phyloP scores from a whole-genome alignment of 2,888 invertebrate genomes.

The Coenonympha arcania region DNA sequence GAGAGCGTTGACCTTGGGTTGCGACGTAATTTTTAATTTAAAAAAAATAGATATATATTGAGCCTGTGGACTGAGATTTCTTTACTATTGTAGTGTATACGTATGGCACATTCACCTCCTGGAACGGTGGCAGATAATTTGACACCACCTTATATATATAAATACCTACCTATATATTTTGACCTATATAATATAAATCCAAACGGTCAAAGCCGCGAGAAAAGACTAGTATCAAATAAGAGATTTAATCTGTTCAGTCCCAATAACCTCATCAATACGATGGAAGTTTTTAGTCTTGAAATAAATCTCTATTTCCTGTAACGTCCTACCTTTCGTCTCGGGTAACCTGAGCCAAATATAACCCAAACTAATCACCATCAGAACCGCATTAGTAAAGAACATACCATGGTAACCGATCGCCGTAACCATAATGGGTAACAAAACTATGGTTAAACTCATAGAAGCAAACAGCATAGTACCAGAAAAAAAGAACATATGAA shows the following conservation, averaged over 20 bases:
- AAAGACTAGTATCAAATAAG: background rate
- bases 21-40: too few species aligned
- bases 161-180: too few species aligned
- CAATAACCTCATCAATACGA: background rate
- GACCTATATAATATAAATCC: too few species aligned
- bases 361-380: background rate
- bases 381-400: background rate
- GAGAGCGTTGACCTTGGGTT: too few species aligned
- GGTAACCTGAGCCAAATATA: conserved; percentile 1
- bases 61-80: too few species aligned
- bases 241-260: background rate
- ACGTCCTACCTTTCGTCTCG: background rate
- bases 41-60: too few species aligned
- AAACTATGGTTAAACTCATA: background rate
- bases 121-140: too few species aligned
- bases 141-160: too few species aligned
- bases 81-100: too few species aligned
- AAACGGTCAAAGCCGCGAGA: too few species aligned
- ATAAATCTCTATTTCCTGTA: conserved; percentile 5
- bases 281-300: conserved; percentile 3
- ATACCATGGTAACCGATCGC: background rate
- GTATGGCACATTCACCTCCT: too few species aligned
- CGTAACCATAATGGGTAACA: background rate
- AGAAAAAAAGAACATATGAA: conserved; percentile 1
- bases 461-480: background rate